phyloP scores from a whole-genome alignment of 1,140 invertebrate genomes.

The Drosophila ficusphila region DNA sequence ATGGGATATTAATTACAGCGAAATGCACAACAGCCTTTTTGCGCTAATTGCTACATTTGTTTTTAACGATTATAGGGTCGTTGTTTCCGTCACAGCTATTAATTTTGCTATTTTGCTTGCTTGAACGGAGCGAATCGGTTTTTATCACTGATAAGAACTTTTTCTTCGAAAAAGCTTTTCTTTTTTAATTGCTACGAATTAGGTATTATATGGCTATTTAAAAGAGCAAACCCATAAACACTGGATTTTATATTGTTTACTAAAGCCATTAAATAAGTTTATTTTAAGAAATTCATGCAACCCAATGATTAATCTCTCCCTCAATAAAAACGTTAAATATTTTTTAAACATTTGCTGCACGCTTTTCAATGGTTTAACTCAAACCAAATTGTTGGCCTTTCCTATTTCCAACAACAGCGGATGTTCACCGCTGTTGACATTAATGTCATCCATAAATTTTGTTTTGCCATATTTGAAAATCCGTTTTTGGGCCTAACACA shows the following conservation, averaged over 20 bases:
- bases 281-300: not conserved
- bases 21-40: conserved; percentile 7
- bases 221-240: not conserved
- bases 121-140: not conserved
- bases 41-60: conserved; percentile 22
- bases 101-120: not conserved
- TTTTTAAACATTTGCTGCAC: not conserved
- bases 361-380: no score
- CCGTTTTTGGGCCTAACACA: conserved; percentile 11
- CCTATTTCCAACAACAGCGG: not conserved
- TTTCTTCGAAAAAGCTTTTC: conserved; percentile 12
- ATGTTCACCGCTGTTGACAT: not conserved
- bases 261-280: not conserved
- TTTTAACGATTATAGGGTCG: conserved; percentile 15
- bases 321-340: not conserved
- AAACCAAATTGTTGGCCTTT: not conserved
- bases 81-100: conserved; percentile 9
- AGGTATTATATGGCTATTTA: not conserved
- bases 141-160: conserved; percentile 24
- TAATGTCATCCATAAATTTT: conserved; percentile 2
- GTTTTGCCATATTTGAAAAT: conserved; percentile 3
- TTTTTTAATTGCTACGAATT: not conserved
- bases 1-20: conserved; percentile 18
- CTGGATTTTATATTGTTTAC: not conserved
- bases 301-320: not conserved